Conservation (phyloP, 2,113 vertebrate species). For the Cynoglossus semilaevis region DNA sequence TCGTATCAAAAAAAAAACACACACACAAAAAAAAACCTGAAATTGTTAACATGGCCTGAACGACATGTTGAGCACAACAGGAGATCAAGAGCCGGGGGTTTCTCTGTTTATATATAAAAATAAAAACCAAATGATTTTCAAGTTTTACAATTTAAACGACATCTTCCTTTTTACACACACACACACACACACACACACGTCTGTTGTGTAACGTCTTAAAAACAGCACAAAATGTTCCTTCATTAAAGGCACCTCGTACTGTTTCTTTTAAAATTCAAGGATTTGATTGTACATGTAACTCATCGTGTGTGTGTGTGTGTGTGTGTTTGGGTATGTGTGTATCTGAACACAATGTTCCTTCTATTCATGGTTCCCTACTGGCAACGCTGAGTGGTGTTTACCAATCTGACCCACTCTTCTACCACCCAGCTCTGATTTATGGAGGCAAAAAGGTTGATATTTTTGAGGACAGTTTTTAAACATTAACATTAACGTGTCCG, state of each 20-base stretch:
- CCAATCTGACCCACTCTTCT: slow-evolving; percentile 62
- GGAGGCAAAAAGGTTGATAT: slow-evolving; percentile 5
- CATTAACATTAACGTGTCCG: neutral
- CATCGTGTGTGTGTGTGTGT: slow-evolving; percentile 21
- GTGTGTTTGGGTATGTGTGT: slow-evolving; percentile 34
- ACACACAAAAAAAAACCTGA: too few species aligned
- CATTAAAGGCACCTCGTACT: slow-evolving; percentile 27
- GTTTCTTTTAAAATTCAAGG: slow-evolving; percentile 29
- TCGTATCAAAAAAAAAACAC: slow-evolving; percentile 2
- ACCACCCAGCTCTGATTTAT: slow-evolving; percentile 39
- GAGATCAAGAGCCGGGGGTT: too few species aligned
- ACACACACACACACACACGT: too few species aligned
- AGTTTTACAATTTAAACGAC: too few species aligned
- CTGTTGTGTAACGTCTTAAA: neutral
- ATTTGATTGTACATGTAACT: slow-evolving; percentile 46
- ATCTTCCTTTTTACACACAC: too few species aligned
- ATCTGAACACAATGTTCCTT: slow-evolving; percentile 80
- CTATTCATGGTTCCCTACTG: slow-evolving; percentile 74
- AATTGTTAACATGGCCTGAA: too few species aligned
- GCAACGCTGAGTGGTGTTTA: slow-evolving; percentile 65
- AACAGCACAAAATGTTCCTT: neutral
- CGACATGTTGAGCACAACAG: too few species aligned
- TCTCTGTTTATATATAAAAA: too few species aligned
- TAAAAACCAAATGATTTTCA: too few species aligned
- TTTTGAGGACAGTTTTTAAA: neutral